Conservation (phyloP, 2,113 vertebrate species). For the Pelobates fuscus region DNA sequence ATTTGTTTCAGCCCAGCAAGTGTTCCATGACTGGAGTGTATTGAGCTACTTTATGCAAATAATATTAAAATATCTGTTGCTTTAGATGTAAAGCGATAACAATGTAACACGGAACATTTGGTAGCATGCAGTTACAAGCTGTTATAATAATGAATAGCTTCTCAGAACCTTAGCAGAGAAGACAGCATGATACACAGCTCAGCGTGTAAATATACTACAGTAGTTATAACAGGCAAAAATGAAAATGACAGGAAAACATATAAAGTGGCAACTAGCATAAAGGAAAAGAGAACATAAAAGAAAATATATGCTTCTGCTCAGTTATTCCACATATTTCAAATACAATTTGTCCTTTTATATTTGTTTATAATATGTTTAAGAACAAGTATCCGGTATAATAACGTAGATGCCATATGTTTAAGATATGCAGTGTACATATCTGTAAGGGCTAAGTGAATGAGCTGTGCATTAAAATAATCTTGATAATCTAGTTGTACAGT, state of each 20-base stretch:
- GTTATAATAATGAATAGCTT: conserved; percentile 45
- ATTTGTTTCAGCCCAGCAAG: conserved; percentile 39
- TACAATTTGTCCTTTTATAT: conserved; percentile 2
- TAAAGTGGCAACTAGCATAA: conserved; percentile 32
- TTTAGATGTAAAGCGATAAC: conserved; percentile 44
- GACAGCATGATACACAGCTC: conserved; percentile 19
- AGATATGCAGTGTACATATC: too few species aligned
- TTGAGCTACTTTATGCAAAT: conserved; percentile 42
- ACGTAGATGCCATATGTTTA: too few species aligned
- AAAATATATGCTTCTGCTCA: conserved; percentile 10
- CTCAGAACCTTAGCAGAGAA: conserved; percentile 28
- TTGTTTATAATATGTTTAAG: conserved; percentile 5
- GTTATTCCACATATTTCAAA: conserved; percentile 25
- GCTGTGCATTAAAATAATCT: too few species aligned
- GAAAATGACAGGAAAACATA: conserved; percentile 43
- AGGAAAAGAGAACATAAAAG: conserved; percentile 17
- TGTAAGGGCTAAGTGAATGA: too few species aligned
- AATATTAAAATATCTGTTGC: conserved; percentile 42
- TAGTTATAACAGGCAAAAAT: conserved; percentile 26
- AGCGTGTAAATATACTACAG: conserved; percentile 36
- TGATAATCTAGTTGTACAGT: too few species aligned
- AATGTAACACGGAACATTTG: conserved; percentile 46
- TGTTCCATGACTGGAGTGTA: conserved; percentile 18
- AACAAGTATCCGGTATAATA: too few species aligned
- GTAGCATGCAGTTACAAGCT: conserved; percentile 48